Conservation (phyloP, 92 coral and sea anemone species). For the Palythoa heliodiscus region DNA sequence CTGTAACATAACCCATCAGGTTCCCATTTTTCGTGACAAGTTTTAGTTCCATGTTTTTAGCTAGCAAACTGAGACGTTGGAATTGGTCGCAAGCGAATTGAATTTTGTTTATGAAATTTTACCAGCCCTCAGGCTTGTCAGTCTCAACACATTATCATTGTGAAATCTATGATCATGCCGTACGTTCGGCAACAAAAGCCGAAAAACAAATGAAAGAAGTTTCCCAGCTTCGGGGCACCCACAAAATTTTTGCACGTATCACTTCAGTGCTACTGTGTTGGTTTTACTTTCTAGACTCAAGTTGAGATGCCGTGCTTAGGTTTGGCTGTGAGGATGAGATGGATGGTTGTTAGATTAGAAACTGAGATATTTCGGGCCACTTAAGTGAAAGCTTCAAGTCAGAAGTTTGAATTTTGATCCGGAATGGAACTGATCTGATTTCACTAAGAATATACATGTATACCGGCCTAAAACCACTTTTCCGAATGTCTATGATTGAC, state of each 20-base stretch:
- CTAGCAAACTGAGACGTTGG: neutral
- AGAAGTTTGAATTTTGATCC: too few species aligned
- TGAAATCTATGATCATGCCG: neutral
- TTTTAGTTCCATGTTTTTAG: neutral
- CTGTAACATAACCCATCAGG: slow-evolving; percentile 2
- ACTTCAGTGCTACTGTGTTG: too few species aligned
- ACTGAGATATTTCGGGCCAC: neutral
- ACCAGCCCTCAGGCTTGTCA: slow-evolving; percentile 3
- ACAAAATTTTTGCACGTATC: slow-evolving; percentile 19
- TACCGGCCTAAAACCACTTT: neutral
- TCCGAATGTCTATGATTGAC: neutral
- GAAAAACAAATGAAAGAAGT: neutral
- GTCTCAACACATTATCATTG: neutral
- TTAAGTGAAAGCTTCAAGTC: neutral
- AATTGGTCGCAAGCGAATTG: neutral
- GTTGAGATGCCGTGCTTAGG: neutral
- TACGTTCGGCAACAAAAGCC: neutral
- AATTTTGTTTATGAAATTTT: neutral
- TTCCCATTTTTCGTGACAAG: slow-evolving; percentile 22
- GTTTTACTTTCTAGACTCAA: neutral
- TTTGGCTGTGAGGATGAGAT: neutral
- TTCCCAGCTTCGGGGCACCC: slow-evolving; percentile 17
- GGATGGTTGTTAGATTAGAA: neutral
- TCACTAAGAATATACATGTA: neutral
- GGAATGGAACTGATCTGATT: slow-evolving; percentile 14